Base-by-base conservation (phyloP, 2,888 invertebrate genomes). In the Melikaiella ostensackeni region DNA sequence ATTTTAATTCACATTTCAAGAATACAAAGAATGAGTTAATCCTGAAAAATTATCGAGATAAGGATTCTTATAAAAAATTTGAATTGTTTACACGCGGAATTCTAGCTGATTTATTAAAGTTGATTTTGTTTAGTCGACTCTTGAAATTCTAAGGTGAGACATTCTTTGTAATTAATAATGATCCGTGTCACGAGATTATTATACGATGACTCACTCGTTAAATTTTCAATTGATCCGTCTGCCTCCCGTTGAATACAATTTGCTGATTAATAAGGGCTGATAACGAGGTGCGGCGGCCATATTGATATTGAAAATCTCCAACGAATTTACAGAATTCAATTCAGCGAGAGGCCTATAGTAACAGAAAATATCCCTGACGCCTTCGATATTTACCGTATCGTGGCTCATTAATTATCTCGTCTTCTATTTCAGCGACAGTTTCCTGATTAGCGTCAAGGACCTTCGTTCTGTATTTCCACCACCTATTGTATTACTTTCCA, bases 301-400 rank as follows among this genome's bases (percentile, higher is more conserved):
- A 89, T 88, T 85, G 87, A 85, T 86, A 87, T 85, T 84, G 87
- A 86, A 85, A 83, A 83, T 82, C 85, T 84, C 79, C 84, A 82
- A 81, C 81, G 86, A 84, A 85, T 85, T 87, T 88, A 84, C 85
- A 82, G 84, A 88, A 88, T 88, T 89, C 84, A 89, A 89, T 90
- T 86, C 85, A 84, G 84, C 83, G 87, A 87, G 86, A 88, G 85
- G 84, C 86, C 84, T 42, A 42, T 79, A 80, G 84, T 83, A 87
- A 88, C 84, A 85, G 85, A 86, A 86, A 87, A 85, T 85, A 84
- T 86, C 86, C 80, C 84, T 83, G 84, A 86, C 82, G 83, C 84
- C 88, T 89, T 90, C 89, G 88, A 90, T 89, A 90, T 90, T 91
- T 89, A 87, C 87, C 79, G 79, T 82, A 79, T 84, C 85, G 85